phyloP scores from a whole-genome alignment of 2,113 vertebrate species.

The Deroptyus accipitrinus region DNA sequence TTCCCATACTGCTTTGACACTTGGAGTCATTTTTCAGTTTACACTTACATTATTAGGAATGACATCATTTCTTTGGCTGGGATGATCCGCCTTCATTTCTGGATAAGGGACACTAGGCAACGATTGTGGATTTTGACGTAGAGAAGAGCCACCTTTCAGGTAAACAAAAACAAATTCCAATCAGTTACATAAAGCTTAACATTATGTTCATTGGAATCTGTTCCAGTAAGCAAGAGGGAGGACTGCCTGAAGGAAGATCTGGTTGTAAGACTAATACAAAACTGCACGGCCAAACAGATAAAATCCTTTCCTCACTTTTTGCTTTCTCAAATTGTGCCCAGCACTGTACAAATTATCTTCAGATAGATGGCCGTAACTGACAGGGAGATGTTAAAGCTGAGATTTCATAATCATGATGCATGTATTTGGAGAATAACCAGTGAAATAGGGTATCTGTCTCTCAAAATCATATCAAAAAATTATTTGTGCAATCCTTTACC shows the following conservation, averaged over 20 bases:
- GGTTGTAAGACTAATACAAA: neutral
- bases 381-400: neutral
- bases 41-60: constrained; percentile 75
- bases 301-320: neutral
- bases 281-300: neutral
- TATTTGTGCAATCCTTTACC: neutral
- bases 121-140: constrained; percentile 33
- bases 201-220: neutral
- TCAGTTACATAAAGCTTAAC: neutral
- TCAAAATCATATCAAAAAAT: neutral
- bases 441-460: neutral
- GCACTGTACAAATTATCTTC: neutral
- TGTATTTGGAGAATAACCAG: neutral
- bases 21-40: neutral
- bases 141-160: constrained; percentile 47
- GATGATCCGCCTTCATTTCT: constrained; percentile 74
- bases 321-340: neutral
- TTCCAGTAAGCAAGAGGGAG: neutral
- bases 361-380: neutral
- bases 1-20: neutral
- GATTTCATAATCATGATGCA: neutral
- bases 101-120: constrained; percentile 58
- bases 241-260: neutral
- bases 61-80: constrained; percentile 69
- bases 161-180: constrained; percentile 39